Conservation (phyloP, 2,888 invertebrate species). For the Mycalesis mineus region DNA sequence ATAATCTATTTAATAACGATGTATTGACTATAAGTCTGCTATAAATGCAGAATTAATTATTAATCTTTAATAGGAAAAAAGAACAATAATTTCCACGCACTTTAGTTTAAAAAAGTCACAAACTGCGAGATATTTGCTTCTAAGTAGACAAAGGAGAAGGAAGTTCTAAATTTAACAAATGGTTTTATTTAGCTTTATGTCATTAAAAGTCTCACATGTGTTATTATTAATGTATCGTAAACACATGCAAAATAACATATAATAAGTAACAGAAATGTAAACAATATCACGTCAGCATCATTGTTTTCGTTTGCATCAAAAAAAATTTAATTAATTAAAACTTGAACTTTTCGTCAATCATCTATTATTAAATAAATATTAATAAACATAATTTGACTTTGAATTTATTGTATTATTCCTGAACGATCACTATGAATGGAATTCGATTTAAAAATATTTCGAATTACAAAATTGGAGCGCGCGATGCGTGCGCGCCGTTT, state of each 20-base stretch:
- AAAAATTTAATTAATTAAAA: not conserved
- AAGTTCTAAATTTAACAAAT: not conserved
- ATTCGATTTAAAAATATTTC: not conserved
- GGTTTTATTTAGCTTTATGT: not conserved
- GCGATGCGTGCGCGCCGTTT: constrained; percentile 26
- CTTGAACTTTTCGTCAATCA: not conserved
- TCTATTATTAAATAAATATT: not conserved
- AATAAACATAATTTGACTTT: not conserved
- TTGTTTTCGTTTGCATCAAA: not conserved
- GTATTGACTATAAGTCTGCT: not conserved
- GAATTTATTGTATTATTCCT: not conserved
- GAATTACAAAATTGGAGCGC: not conserved
- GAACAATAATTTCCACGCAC: too few species aligned
- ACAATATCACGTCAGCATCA: not conserved
- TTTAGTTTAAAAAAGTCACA: too few species aligned
- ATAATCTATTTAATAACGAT: constrained; percentile 28
- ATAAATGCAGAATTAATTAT: too few species aligned
- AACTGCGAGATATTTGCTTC: too few species aligned
- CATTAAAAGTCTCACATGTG: too few species aligned
- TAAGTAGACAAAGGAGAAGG: not conserved
- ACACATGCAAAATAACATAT: not conserved
- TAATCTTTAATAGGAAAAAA: too few species aligned
- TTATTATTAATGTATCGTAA: too few species aligned
- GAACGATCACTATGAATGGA: not conserved
- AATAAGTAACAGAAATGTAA: not conserved